Conservation (phyloP, 2,797 vertebrate species). For the Agapornis canus region DNA sequence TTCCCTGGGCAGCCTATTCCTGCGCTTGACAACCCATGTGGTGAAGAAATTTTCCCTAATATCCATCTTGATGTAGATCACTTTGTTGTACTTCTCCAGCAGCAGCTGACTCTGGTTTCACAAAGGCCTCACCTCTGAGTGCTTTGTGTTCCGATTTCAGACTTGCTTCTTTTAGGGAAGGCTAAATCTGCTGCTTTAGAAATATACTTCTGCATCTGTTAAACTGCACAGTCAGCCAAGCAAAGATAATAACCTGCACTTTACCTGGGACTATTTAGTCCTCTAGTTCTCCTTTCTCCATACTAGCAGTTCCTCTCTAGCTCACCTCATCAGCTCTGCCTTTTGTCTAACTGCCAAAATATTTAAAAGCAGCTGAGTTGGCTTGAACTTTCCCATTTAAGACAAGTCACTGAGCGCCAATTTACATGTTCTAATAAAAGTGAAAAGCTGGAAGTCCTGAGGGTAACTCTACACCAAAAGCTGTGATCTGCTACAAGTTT, state of each 20-base stretch:
- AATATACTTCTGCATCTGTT: neutral
- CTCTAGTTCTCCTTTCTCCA: neutral
- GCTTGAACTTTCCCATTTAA: slow-evolving; percentile 24
- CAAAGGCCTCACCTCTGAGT: neutral
- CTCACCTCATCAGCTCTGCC: slow-evolving; percentile 23
- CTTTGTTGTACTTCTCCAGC: neutral
- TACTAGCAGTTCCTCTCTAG: neutral
- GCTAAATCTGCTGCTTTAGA: neutral
- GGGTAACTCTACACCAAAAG: neutral
- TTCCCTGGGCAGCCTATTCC: neutral
- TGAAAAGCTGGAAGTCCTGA: slow-evolving; percentile 18
- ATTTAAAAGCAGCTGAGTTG: slow-evolving; percentile 18
- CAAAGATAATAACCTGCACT: neutral
- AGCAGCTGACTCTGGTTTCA: neutral
- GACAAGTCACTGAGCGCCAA: neutral
- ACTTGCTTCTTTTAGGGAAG: neutral
- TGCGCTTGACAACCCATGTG: neutral
- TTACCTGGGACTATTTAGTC: neutral
- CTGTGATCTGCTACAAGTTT: neutral
- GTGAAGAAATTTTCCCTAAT: neutral
- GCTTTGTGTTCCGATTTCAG: neutral
- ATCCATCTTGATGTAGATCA: neutral
- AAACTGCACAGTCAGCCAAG: neutral
- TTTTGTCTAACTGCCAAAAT: slow-evolving; percentile 3
- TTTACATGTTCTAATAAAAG: slow-evolving; percentile 13